Evolutionary conservation across 2,797 vertebrate species (phyloP), one percentile per base, ranked within the genome.

Genomic region (Falco naumanni): DNA sequence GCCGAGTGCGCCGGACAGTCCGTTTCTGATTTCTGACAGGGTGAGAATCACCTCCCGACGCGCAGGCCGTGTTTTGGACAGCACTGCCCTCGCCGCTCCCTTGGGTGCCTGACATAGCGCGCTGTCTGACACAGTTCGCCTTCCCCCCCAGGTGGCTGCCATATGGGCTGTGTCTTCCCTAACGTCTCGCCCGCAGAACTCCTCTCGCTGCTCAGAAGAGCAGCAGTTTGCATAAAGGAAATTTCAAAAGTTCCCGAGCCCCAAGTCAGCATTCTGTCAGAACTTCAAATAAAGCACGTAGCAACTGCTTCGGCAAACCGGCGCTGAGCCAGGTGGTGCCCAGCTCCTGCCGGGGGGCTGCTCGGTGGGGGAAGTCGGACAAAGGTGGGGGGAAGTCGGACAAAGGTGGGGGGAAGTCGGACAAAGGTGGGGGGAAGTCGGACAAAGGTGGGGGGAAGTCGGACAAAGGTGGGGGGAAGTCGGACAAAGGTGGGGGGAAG

Each of bases 281-380:
- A 76, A 89, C 92, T 96, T 96, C 93, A 95, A 94, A 95, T 50
- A 93, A 95, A 96, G 77, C 87, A 91, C 91, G 91, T 47, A 90
- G 93, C 89, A 96, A 96, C 90, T 90, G 81, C 92, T 93, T 85
- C 90, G 92, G 90, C 95, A 95, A 93, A 89, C 50, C 57, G 74
- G 74, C 83, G 68, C 31, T 11, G 29, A 61, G 94, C 64, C 90
- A 95, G 86, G 84, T 26, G 60, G 84, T 47, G 88, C 90, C 90
- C 64, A 47, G 81, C 81, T 89, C 74, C 86, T 87, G 68, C 90
- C 80, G 29, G 47, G 11, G 57, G 77, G 34, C 45, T 0, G 0
- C 90, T 84, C 64, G 39, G 39, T 14, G 39, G 39, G 39, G 39
- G 39, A 37, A 37, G 37, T 37, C 5, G 37, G n/a, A n/a, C n/a